Evolutionary conservation across 1,140 invertebrate species (phyloP), one percentile per base, ranked within the genome.

Genomic region (Danaus plexippus): DNA sequence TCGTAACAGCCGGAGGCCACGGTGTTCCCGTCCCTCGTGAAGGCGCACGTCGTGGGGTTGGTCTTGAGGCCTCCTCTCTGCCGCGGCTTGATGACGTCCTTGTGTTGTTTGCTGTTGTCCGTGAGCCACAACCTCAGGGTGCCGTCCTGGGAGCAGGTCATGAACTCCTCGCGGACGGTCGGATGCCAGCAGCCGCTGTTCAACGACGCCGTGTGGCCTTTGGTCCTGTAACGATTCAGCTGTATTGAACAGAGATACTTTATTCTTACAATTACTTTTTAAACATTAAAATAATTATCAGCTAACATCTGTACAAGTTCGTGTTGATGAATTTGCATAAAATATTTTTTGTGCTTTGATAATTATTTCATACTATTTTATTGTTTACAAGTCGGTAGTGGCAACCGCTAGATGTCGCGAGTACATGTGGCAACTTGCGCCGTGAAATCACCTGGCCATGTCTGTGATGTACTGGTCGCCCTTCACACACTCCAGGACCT

Each of bases 381-480:
- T 15, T 15, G 15, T 15, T 15, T 15, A 15, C 15, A 15, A 15
- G 15, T 15, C 3, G 3, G 1, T 15, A 15, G 1, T 15, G n/a
- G n/a, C n/a, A n/a, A n/a, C n/a, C n/a, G n/a, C 6, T 32, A 32
- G 2, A 32, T 32, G 22, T 32, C 5, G 4, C 5, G 22, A 32
- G 5, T 32, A 32, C 7, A 6, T 32, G 15, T 15, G 15, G 1
- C 3, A 15, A 15, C 15, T 15, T 1, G 15, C 15, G 15, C 7
- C 22, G 5, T 32, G 22, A 15, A 57, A 43, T 63, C 63, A 81
- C 81, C 91, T 91, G 0, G 94, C 92, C 92, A 97, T 96, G 85
- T 99, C 98, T 1, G 93, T 92, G 41, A 99, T 93, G 75, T 99
- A 99, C 83, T 98, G 97, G 87, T 99, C 97, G 4, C 97, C 95